A percentile compares a stretch with the other conserved stretches of the same genome.
Evolutionary conservation across 2,797 vertebrate species (phyloP).

Genomic region (Danio choprae): DNA sequence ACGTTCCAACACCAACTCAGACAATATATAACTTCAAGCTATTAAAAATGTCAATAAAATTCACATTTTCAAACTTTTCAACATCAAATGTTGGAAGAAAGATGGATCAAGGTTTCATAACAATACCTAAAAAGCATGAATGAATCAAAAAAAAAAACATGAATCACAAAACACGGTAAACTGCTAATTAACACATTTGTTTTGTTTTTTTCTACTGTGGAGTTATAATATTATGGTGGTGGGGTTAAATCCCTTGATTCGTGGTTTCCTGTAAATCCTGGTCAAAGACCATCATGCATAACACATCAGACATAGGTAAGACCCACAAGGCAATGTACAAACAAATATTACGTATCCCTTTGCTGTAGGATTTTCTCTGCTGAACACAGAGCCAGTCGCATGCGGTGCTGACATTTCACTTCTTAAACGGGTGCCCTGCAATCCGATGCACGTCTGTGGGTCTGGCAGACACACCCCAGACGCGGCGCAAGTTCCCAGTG

Average conservation of each 20-base stretch:
- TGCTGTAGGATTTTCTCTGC: slow-evolving; percentile 30
- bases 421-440: slow-evolving; percentile 31
- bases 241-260: not conserved
- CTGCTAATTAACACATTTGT: too few species aligned
- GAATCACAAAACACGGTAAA: too few species aligned
- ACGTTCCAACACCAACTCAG: too few species aligned
- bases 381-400: slow-evolving; percentile 28
- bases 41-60: too few species aligned
- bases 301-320: slow-evolving; percentile 47
- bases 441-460: slow-evolving; percentile 45
- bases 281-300: slow-evolving; percentile 40
- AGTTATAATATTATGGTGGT: too few species aligned
- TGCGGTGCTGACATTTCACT: slow-evolving; percentile 45
- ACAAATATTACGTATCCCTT: slow-evolving; percentile 40
- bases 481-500: slow-evolving; percentile 54
- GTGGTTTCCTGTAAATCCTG: not conserved
- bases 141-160: too few species aligned
- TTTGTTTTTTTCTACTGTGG: too few species aligned
- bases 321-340: slow-evolving; percentile 60
- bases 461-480: slow-evolving; percentile 59
- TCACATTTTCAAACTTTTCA: too few species aligned
- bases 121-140: too few species aligned
- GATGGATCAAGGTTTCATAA: too few species aligned
- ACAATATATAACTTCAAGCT: too few species aligned
- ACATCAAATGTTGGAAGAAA: too few species aligned